phyloP scores from a whole-genome alignment of 2,888 invertebrate genomes.

The Schizaphis graminum region DNA sequence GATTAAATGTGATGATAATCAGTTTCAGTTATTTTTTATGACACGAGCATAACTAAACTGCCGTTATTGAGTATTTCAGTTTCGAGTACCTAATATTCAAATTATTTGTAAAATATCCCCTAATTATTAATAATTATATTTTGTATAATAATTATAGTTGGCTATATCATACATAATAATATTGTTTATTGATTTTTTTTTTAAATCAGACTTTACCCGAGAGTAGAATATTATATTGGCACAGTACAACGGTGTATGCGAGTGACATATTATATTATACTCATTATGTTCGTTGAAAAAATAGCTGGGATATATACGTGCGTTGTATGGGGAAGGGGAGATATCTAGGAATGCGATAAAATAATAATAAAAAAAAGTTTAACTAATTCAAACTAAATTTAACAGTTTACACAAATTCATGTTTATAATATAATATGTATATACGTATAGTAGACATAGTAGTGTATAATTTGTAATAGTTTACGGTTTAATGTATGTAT shows the following conservation, averaged over 20 bases:
- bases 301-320: not conserved
- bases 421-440: not conserved
- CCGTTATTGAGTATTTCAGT: not conserved
- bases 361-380: not conserved
- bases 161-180: not conserved
- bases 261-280: not conserved
- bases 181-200: not conserved
- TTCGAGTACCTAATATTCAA: not conserved
- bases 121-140: too few species aligned
- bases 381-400: not conserved
- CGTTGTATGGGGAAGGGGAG: not conserved
- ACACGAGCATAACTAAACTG: not conserved
- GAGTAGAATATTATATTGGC: not conserved
- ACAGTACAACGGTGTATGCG: not conserved
- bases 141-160: not conserved
- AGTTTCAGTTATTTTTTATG: not conserved
- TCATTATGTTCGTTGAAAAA: not conserved
- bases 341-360: not conserved
- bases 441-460: not conserved
- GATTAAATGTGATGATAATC: not conserved
- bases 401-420: not conserved
- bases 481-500: not conserved
- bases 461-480: conserved; percentile 14
- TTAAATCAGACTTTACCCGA: not conserved
- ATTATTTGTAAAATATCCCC: not conserved